Evolutionary conservation across 2,888 invertebrate genomes (phyloP), one percentile per base, ranked within the genome.

Genomic region (Campaea margaritaria): DNA sequence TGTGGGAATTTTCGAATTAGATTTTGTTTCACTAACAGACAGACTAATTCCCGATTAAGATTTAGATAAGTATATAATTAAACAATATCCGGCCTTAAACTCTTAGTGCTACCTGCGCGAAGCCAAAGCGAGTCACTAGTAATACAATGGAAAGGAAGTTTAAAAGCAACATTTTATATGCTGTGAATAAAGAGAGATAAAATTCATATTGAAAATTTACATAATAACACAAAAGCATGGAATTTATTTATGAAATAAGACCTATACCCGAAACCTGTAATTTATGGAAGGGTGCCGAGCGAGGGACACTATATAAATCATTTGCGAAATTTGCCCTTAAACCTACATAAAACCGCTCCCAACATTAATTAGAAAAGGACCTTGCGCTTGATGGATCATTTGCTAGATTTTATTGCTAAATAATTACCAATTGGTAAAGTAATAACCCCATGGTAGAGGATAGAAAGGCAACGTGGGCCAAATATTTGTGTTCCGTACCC

Each of bases 271-370:
- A 73, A 76, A 66, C 73, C 65, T 69, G 54, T 76, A 76, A 81
- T 79, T 79, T 80, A 79, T 76, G 73, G 66, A 75, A 76, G 70
- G 67, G 68, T 66, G 65, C 31, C 51, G 55, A 46, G 56, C 67
- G 55, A 69, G 70, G 73, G 78, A 70, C 73, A 73, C 68, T 75
- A 64, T 70, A 74, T 78, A 79, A 79, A 78, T 80, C 75, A 78
- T 78, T 68, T 56, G 67, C 65, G 62, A 74, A 79, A 75, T 74
- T 74, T 72, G 69, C 59, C 61, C 66, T 64, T 72, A 67, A 65
- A 63, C 63, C 61, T 50, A 64, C 61, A 62, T 61, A 65, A 64
- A 62, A 55, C 64, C 65, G 68, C 68, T 65, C 59, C 55, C 58
- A 53, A 59, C 69, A 70, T 72, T 71, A 58, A 74, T 75, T 75